Evolutionary conservation across 2,888 invertebrate genomes (phyloP).

Genomic region (Parnassius apollo): DNA sequence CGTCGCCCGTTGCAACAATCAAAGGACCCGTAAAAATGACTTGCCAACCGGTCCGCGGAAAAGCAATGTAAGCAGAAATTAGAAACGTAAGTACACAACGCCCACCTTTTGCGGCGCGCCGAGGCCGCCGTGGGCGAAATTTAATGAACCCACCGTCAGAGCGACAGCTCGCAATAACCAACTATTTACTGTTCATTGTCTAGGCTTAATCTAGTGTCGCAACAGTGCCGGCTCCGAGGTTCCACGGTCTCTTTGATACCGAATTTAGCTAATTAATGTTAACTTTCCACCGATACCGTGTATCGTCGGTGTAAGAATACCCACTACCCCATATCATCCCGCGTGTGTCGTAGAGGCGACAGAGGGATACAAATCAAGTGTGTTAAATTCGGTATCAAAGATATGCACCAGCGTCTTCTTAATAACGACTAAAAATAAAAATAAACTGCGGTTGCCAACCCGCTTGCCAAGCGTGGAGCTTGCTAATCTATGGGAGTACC

Average conservation of each 20-base stretch:
- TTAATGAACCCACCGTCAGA: constrained; percentile 53
- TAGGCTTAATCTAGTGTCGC: constrained; percentile 32
- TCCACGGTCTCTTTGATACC: constrained; percentile 39
- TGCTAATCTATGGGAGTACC: no score
- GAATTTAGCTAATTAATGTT: constrained; percentile 34
- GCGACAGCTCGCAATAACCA: constrained; percentile 50
- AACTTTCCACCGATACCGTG: constrained; percentile 27
- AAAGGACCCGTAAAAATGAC: constrained; percentile 3
- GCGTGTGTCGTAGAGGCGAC: no score
- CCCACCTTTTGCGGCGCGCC: constrained; percentile 40
- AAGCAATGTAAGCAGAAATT: constrained; percentile 30
- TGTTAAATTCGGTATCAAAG: no score
- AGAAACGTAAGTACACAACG: constrained; percentile 43
- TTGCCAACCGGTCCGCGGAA: constrained; percentile 22
- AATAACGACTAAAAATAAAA: no score
- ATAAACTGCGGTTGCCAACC: no score
- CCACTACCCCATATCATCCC: no score
- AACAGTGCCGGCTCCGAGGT: constrained; percentile 30
- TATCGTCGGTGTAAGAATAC: no score
- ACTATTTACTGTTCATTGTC: constrained; percentile 58
- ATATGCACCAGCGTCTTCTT: no score
- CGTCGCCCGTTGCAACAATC: not conserved
- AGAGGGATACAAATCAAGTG: no score
- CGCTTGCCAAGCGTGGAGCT: no score
- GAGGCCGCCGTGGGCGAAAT: constrained; percentile 53